Evolutionary conservation across 1,140 invertebrate species (phyloP), one percentile per base, ranked within the genome.

Genomic region (Brachionus koreanus): DNA sequence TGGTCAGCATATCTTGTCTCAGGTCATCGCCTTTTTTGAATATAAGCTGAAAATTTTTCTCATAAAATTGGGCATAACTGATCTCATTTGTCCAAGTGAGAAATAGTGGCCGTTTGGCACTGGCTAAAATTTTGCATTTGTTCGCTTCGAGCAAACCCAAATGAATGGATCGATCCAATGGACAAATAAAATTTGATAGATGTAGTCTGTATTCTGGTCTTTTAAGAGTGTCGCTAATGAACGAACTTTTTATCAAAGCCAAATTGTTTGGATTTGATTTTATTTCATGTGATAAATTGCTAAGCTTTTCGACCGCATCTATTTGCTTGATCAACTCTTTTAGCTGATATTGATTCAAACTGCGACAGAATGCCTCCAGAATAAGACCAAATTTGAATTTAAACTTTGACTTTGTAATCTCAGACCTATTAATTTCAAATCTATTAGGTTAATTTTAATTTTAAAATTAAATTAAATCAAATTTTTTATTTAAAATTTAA

Each of bases 21-120:
- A 98, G 90, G 89, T 98, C 96, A 89, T 99, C 97, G 0, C 97
- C 97, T 86, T 96, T 96, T 89, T 99, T 99, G 85, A 99, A 94
- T 84, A 99, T 98, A 9, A 92, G 87, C 82, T 89, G 87, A 86
- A 89, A 90, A 46, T 85, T 87, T 35, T 85, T 83, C 4, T 86
- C 85, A 76, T 87, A 85, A n/a, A 86, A 84, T 72, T 90, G 87
- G 13, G 90, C 87, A 85, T 91, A 92, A 0, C 91, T 89, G 90
- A 98, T 95, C 6, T 92, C 91, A 88, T 99, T 99, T 84, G 94
- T 92, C 90, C 98, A 98, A 3, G 95, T 93, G 29, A 99, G 89
- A 92, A 94, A 94, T 6, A 99, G 88, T 0, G 97, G 97, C 57
- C 93, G 91, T 92, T 98, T 98, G 87, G 98, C 98, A 83, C 95